Base-by-base conservation (phyloP, 2,888 invertebrate species). In the Lithophane ornitopus region DNA sequence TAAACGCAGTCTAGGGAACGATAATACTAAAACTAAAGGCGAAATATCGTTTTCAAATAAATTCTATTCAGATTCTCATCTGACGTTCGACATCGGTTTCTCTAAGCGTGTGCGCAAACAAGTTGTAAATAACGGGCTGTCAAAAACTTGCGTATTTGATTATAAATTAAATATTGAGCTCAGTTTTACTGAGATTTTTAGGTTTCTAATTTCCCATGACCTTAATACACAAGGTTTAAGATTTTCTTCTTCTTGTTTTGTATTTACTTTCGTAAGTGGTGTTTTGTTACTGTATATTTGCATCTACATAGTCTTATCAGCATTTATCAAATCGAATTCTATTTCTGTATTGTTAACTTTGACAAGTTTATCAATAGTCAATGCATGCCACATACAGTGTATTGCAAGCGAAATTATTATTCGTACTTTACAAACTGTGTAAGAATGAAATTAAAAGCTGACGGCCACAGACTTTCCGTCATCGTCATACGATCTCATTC, bases 141-240 rank as follows among this genome's bases (percentile, higher is more conserved):
- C 74, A 78, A 80, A 81, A 81, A 78, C 62, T n/a, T 59, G 52
- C 16, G 59, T 70, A 76, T 82, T 76, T 70, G 63, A 82, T 80
- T 75, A 69, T 78, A 79, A 84, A 86, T 81, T 80, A 81, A 84
- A 87, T 66, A 70, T 78, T 80, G 74, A 76, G 65, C 74, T 74
- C 54, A 58, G 67, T 46, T 61, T 79, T 66, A 69, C 54, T 34
- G 49, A 71, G 46, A 44, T 72, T 83, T 78, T 79, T 63, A 28
- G 6, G 34, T 65, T 70, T 58, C 67, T 11, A 76, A 76, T 74
- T 80, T 65, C 63, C 44, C 56, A 62, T 81, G 81, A 79, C 78
- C 74, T 70, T 74, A 63, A 61, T 74, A 59, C 54, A 59, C 54
- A 34, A 19, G 39, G 28, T 44, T 80, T 70, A 70, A 46, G 26